A percentile compares a stretch with the other conserved stretches of the same genome.
phyloP scores from a whole-genome alignment of 1,140 invertebrate species.

The Ptiloglossa arizonensis region DNA sequence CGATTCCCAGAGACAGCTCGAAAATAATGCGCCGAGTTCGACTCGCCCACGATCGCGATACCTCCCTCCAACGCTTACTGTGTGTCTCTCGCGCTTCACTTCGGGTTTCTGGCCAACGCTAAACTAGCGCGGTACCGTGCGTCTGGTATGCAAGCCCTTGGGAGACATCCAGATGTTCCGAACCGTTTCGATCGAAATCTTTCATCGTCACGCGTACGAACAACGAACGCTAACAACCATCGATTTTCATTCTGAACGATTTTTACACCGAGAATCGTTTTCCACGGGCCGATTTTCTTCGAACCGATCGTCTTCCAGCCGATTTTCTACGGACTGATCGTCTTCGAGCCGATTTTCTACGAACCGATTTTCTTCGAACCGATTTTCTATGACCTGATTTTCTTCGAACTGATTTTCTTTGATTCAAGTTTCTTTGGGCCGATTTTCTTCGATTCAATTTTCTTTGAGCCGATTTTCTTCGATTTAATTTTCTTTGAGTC shows the following conservation, averaged over 20 bases:
- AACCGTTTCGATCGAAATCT: background rate
- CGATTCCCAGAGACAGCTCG: slow-evolving; percentile 14
- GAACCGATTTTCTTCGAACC: too few relatives aligned
- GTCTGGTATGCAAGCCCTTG: slow-evolving; percentile 43
- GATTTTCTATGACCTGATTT: too few relatives aligned
- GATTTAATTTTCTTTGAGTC: too few relatives aligned
- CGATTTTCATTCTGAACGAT: background rate
- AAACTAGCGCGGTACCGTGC: slow-evolving; percentile 2
- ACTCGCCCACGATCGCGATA: slow-evolving; percentile 27
- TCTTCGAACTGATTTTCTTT: too few relatives aligned
- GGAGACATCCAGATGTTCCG: slow-evolving; percentile 29
- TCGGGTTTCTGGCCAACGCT: background rate
- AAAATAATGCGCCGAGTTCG: slow-evolving; percentile 34
- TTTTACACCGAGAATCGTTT: too few relatives aligned
- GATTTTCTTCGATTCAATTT: too few relatives aligned
- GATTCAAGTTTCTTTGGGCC: too few relatives aligned
- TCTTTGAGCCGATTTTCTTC: too few relatives aligned
- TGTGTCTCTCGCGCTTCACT: slow-evolving; percentile 6
- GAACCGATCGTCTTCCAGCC: too few relatives aligned
- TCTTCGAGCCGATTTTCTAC: too few relatives aligned
- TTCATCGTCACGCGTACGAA: background rate
- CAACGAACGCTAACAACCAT: too few relatives aligned
- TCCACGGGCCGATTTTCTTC: background rate
- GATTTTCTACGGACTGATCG: too few relatives aligned
- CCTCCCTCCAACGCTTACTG: slow-evolving; percentile 3